Base-by-base conservation (phyloP, 2,797 vertebrate genomes). In the Fundulus diaphanus region DNA sequence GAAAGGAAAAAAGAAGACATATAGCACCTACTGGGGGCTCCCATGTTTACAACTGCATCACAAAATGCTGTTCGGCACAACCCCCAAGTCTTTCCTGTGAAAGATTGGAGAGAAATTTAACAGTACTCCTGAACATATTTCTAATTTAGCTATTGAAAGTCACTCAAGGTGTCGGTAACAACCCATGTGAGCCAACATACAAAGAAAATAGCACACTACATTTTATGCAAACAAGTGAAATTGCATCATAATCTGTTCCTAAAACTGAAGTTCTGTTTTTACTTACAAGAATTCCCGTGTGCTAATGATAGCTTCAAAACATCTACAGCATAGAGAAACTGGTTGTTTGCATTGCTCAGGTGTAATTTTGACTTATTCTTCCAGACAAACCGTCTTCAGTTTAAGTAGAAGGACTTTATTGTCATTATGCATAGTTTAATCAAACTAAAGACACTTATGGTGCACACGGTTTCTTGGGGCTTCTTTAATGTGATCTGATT, bases 11-110 rank as follows among this genome's bases (percentile, higher is more conserved):
- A 80, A 77, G 71, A 82, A 79, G 73, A 81, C 85, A 78, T 80
- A 88, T 79, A 76, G 80, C 79, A 78, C 77, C 70, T 70, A 82
- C 72, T 79, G 74, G 68, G 82, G 79, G 85, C 77, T 82, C 71
- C 56, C 51, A 79, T 83, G 54, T 73, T 76, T 69, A 78, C 40
- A 54, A 77, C 48, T 83, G 27, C 65, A 81, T 83, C 72, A 74
- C 66, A 72, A 84, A 81, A 52, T 59, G 44, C 78, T 72, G 1
- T 74, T 73, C 52, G 77, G 65, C 74, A 72, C 29, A 59, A 31
- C 37, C 81, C 70, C 76, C 74, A 51, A 33, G 51, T 49, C 52
- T 49, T n/a, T 72, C 5, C 5, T 72, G 40, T 44, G n/a, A n/a
- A n/a, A n/a, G n/a, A n/a, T n/a, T n/a, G n/a, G n/a, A n/a, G n/a